Conservation (phyloP, 2,113 vertebrate species). For the Xiphias gladius region DNA sequence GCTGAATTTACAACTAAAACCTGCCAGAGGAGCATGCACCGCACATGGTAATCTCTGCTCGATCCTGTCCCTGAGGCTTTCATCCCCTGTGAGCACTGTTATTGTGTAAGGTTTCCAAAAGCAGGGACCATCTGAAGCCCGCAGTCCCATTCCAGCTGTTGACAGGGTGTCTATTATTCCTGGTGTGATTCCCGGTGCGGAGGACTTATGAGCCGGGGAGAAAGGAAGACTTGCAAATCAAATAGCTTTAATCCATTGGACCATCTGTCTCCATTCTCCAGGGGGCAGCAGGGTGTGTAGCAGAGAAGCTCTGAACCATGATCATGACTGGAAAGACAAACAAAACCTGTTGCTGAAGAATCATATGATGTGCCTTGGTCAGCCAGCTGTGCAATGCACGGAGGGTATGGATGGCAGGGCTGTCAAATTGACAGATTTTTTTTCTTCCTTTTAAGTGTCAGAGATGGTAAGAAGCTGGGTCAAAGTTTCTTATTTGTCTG, state of each 20-base stretch:
- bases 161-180: constrained; percentile 58
- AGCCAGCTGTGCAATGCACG: constrained; percentile 53
- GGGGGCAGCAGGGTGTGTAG: constrained; percentile 56
- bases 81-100: constrained; percentile 59
- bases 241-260: constrained; percentile 74
- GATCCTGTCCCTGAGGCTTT: constrained; percentile 56
- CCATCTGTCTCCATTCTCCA: constrained; percentile 77
- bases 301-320: constrained; percentile 47
- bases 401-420: constrained; percentile 18
- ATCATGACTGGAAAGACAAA: constrained; percentile 66
- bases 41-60: constrained; percentile 53
- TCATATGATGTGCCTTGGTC: constrained; percentile 42
- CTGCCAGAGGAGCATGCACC: constrained; percentile 41
- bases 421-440: constrained; percentile 25
- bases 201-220: constrained; percentile 48
- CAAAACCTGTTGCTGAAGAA: constrained; percentile 60
- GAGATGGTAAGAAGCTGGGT: constrained; percentile 41
- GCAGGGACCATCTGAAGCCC: constrained; percentile 46
- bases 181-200: constrained; percentile 31
- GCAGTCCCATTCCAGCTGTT: constrained; percentile 66
- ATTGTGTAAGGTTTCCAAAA: constrained; percentile 59
- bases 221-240: constrained; percentile 69
- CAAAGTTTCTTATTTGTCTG: constrained; percentile 61
- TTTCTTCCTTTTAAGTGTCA: constrained; percentile 9
- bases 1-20: constrained; percentile 66